Conservation (phyloP, 2,888 invertebrate species). For the Dicycla oo region DNA sequence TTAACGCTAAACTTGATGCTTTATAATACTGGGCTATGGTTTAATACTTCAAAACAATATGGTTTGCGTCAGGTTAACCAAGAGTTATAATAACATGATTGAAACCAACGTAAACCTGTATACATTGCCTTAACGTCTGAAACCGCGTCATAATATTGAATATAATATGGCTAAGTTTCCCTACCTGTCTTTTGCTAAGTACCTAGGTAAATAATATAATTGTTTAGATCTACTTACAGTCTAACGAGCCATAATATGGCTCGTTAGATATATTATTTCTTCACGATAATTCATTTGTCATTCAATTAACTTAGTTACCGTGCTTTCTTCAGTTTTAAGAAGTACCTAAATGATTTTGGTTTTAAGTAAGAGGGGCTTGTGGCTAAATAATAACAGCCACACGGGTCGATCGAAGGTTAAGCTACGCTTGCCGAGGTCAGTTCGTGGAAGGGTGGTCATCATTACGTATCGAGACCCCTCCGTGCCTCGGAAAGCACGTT, state of each 20-base stretch:
- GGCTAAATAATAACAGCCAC: too few species aligned
- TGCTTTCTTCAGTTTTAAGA: neutral
- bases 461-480: neutral
- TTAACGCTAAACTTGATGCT: neutral
- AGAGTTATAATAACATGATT: constrained; percentile 1
- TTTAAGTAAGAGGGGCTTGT: too few species aligned
- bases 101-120: constrained; percentile 1
- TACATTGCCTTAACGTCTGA: neutral
- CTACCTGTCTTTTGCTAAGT: neutral
- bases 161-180: neutral
- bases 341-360: neutral
- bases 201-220: constrained; percentile 4
- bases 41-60: neutral
- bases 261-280: neutral
- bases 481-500: neutral
- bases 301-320: constrained; percentile 1
- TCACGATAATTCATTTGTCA: neutral
- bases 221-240: constrained; percentile 24
- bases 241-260: neutral
- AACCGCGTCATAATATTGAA: neutral
- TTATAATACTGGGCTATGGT: neutral
- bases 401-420: too few species aligned
- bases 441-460: neutral
- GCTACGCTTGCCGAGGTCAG: too few species aligned
- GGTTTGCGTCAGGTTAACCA: neutral